These are phyloP conservation scores for Zaprionus kolodkinae DNA, from an alignment of 1,140 invertebrate genomes.

Conservation along the genomic window DNA sequence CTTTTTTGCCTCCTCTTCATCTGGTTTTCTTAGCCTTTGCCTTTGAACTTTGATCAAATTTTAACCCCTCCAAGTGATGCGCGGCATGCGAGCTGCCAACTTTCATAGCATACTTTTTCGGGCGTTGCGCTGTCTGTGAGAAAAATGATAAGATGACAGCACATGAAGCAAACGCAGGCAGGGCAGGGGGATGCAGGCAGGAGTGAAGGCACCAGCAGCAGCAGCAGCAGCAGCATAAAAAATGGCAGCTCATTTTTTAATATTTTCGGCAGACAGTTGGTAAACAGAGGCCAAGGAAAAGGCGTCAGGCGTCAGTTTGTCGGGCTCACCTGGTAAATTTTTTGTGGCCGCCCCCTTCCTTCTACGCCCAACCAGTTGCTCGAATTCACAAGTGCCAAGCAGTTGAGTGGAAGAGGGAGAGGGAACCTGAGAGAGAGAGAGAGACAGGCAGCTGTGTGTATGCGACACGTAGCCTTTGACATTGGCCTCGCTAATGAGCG, in stretches of 20 bases:
- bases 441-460: slow-evolving; percentile 25
- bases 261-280: slow-evolving; percentile 73
- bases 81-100: slow-evolving; percentile 25
- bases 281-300: slow-evolving; percentile 58
- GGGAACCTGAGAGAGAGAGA: no score
- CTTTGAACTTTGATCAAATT: slow-evolving; percentile 76
- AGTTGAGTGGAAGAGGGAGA: not conserved
- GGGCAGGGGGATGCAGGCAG: slow-evolving; percentile 5
- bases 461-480: slow-evolving; percentile 77
- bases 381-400: slow-evolving; percentile 48
- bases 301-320: slow-evolving; percentile 28
- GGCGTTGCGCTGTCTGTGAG: slow-evolving; percentile 58
- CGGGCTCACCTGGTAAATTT: slow-evolving; percentile 64
- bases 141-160: slow-evolving; percentile 81
- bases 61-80: slow-evolving; percentile 61
- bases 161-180: slow-evolving; percentile 57
- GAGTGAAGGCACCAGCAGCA: slow-evolving; percentile 5
- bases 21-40: slow-evolving; percentile 48
- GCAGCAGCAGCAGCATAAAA: slow-evolving; percentile 50
- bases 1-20: slow-evolving; percentile 8
- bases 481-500: slow-evolving; percentile 76
- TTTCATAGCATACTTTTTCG: slow-evolving; percentile 31
- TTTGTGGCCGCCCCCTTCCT: slow-evolving; percentile 19
- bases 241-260: slow-evolving; percentile 76
- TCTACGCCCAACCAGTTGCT: slow-evolving; percentile 24